Conservation (phyloP, 1,140 invertebrate genomes). For the Drosophila ironensis region DNA sequence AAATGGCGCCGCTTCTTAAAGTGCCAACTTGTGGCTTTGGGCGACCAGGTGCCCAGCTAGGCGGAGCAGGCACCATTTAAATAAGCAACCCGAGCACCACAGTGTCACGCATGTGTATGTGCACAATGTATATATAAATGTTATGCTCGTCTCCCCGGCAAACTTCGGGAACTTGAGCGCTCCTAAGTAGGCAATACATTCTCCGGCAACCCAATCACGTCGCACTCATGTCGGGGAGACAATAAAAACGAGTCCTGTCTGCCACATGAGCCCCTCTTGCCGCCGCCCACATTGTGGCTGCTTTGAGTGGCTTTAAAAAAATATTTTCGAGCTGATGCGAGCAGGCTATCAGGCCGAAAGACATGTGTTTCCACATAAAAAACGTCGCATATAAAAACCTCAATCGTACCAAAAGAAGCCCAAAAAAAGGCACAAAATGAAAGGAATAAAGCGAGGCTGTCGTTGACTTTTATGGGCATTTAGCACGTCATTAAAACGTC, state of each 20-base stretch:
- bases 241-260: background rate
- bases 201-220: background rate
- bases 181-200: conserved; percentile 23
- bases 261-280: background rate
- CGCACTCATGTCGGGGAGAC: background rate
- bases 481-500: conserved; percentile 81
- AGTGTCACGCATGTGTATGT: background rate
- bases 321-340: conserved; percentile 59
- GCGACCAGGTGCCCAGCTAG: conserved; percentile 60
- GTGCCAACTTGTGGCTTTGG: conserved; percentile 74
- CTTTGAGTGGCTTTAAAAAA: conserved; percentile 63
- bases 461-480: conserved; percentile 75
- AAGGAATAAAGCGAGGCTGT: conserved; percentile 24
- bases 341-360: conserved; percentile 54
- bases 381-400: conserved; percentile 6
- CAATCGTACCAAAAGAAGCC: conserved; percentile 11
- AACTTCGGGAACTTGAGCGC: conserved; percentile 18
- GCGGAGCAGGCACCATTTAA: conserved; percentile 1
- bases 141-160: background rate
- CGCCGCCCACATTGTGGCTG: conserved; percentile 1
- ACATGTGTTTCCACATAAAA: conserved; percentile 46
- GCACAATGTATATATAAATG: conserved; percentile 15
- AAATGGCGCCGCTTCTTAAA: conserved; percentile 80
- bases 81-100: background rate
- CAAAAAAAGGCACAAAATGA: background rate